These are phyloP conservation scores for Auanema freiburgensis DNA, from an alignment of 2,888 invertebrate species.

Conservation along the genomic window DNA sequence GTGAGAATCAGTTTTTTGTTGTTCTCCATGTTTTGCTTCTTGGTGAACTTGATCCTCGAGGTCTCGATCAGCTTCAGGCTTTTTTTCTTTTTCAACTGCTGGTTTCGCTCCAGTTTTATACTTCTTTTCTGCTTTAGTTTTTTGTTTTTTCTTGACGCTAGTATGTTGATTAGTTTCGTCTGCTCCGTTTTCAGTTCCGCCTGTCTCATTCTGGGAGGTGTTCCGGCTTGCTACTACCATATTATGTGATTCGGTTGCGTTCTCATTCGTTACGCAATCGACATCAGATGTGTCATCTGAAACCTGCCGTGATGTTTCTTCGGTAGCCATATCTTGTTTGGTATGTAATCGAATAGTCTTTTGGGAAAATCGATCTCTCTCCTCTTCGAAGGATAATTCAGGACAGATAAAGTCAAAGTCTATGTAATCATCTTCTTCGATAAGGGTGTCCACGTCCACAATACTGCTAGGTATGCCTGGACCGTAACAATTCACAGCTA, in stretches of 20 bases:
- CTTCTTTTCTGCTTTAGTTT: constrained; percentile 15
- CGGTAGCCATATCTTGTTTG: constrained; percentile 1
- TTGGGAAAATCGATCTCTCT: constrained; percentile 9
- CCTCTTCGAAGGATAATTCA: constrained; percentile 13
- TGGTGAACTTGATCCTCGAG: too few species aligned
- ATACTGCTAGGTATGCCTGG: constrained; percentile 32
- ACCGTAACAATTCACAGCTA: constrained; percentile 39
- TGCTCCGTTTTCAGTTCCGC: constrained; percentile 3
- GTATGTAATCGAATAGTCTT: constrained; percentile 8
- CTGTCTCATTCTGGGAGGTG: too few species aligned
- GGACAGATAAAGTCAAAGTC: constrained; percentile 11
- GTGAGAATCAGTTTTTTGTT: too few species aligned
- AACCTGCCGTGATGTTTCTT: too few species aligned
- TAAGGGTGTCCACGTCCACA: constrained; percentile 32
- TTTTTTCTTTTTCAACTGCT: constrained; percentile 10
- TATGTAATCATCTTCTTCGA: constrained; percentile 24
- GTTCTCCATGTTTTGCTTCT: too few species aligned
- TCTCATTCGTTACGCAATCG: too few species aligned
- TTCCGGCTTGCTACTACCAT: too few species aligned
- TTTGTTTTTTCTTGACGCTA: background rate
- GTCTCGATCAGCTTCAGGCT: constrained; percentile 15
- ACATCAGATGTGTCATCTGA: too few species aligned
- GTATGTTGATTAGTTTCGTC: background rate
- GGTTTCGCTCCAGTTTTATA: constrained; percentile 19
- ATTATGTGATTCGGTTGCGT: too few species aligned